Evolutionary conservation across 2,113 vertebrate genomes (phyloP).

Genomic region (Psilopogon haemacephalus): DNA sequence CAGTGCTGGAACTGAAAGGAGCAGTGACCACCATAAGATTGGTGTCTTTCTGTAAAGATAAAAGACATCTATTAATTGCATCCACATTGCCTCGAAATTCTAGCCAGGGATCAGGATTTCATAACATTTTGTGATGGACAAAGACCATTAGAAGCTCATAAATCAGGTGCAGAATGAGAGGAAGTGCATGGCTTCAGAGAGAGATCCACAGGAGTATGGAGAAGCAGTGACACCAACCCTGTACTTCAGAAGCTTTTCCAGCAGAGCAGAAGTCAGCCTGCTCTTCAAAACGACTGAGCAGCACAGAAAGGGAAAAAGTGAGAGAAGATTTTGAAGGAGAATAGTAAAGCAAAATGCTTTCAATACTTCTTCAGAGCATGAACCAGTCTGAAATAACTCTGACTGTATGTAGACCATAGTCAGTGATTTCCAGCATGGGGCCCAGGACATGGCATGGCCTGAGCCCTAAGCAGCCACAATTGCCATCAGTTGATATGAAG

Average conservation of each 20-base stretch:
- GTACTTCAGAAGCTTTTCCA: not conserved
- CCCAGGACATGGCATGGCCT: not conserved
- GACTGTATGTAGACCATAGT: rapidly evolving
- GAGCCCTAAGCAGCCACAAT: not conserved
- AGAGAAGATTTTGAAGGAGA: not conserved
- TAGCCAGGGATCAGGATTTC: not conserved
- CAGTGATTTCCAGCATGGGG: not conserved
- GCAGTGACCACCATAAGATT: not conserved
- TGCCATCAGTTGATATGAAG: not conserved
- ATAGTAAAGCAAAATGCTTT: not conserved
- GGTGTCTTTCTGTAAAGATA: not conserved
- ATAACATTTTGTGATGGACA: not conserved
- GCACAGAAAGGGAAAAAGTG: not conserved
- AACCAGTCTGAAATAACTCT: not conserved
- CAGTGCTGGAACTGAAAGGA: not conserved
- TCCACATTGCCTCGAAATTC: not conserved
- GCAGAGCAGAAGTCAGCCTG: not conserved
- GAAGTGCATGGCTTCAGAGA: not conserved
- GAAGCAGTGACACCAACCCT: not conserved
- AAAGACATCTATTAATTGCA: not conserved
- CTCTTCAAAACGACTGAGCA: not conserved
- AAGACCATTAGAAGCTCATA: not conserved
- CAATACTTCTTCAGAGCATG: not conserved
- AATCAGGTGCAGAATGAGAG: not conserved
- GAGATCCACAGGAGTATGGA: not conserved